Base-by-base conservation (phyloP, 2,888 invertebrate genomes). In the Latheticus oryzae region DNA sequence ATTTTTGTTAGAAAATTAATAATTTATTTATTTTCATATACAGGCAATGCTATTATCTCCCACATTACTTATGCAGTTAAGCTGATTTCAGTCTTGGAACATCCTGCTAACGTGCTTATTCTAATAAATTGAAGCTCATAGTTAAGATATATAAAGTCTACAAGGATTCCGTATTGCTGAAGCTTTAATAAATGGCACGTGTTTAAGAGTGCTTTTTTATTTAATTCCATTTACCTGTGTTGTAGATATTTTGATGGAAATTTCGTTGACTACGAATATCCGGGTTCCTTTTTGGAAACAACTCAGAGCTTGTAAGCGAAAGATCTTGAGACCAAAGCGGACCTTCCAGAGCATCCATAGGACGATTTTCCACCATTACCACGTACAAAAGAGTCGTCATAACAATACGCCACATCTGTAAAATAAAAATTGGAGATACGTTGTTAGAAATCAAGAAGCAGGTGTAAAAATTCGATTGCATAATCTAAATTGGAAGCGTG, bases 321-420 rank as follows among this genome's bases (percentile, higher is more conserved):
- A 67, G 24, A 19, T 48, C 61, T 8, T 62, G 54, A 19, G 62
- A 57, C 72, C 71, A 73, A 55, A 70, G 63, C 5, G 71, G 67
- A 0, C 65, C 69, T 51, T 70, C 70, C 7, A 63, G 11, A 5
- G 63, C 64, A 12, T 68, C 70, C 57, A 68, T 58, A 3, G 69
- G 64, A 55, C 61, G 66, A 24, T 63, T 58, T n/a, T 65, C 65
- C 1, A 67, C 62, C 55, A 65, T 60, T 15, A 68, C 58, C 12
- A 67, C 57, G 50, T 66, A 68, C 13, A 66, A 63, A 28, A 72
- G 40, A 24, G 64, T 58, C 24, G 68, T 62, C 42, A 73, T 45
- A 21, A 71, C 60, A 37, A 70, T 65, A 33, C 66, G 64, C 71
- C 70, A 71, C 72, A 73, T 73, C 73, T 73, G 69, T 24, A 72